Percentiles rank a stretch among this genome's conserved stretches.
phyloP scores from a whole-genome alignment of 1,140 invertebrate genomes.

The Drosophila quadrilineata region DNA sequence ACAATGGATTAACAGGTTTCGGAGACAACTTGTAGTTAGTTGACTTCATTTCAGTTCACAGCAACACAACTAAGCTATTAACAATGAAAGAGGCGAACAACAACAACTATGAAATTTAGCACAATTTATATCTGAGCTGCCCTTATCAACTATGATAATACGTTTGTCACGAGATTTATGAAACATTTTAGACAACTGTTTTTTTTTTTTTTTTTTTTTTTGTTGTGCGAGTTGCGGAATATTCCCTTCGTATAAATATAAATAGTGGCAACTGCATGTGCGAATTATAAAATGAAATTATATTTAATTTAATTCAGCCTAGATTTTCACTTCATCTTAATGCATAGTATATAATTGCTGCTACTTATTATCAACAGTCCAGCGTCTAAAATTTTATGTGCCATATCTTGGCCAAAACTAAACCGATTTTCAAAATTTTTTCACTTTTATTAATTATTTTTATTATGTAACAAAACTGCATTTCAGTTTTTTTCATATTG shows the following conservation, averaged over 20 bases:
- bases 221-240: constrained; percentile 1
- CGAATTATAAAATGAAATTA: no score
- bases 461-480: no score
- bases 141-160: constrained; percentile 21
- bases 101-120: constrained; percentile 54
- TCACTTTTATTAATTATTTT: no score
- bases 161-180: constrained; percentile 22
- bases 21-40: constrained; percentile 50
- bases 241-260: not conserved
- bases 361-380: no score
- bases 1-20: constrained; percentile 48
- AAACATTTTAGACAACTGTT: constrained; percentile 7
- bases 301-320: not conserved
- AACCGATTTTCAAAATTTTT: no score
- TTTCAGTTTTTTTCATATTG: no score
- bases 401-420: no score
- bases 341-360: no score
- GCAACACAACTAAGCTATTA: constrained; percentile 11
- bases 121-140: constrained; percentile 39
- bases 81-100: constrained; percentile 18
- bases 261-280: no score
- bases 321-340: no score
- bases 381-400: no score
- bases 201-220: no score
- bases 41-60: constrained; percentile 35